Conservation (phyloP, 2,888 invertebrate genomes). For the Deladenus siricidicola region DNA sequence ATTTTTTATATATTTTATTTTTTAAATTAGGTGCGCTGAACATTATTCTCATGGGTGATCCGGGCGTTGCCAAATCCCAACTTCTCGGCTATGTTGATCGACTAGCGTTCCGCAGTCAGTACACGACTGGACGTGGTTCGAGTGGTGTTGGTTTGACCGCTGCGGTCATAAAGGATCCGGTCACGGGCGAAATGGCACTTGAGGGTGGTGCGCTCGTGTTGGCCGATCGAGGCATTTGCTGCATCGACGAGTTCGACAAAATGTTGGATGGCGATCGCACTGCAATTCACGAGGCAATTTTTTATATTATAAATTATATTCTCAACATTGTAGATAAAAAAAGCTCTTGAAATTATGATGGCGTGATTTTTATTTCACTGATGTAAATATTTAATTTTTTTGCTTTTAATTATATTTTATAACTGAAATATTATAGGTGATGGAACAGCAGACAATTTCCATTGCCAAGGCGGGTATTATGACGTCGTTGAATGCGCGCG, state of each 20-base stretch:
- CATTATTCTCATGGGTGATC: constrained; percentile 98
- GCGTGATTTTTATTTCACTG: background rate
- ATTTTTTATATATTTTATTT: background rate
- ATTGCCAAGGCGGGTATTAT: constrained; percentile 99
- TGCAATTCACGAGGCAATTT: constrained; percentile 80
- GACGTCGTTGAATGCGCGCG: constrained; percentile 92
- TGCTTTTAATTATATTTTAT: background rate
- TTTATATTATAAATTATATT: background rate
- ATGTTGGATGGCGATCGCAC: constrained; percentile 92
- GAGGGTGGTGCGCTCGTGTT: constrained; percentile 84
- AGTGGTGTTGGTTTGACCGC: constrained; percentile 85
- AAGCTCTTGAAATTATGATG: background rate
- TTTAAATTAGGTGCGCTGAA: constrained; percentile 69
- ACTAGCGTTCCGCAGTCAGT: constrained; percentile 73
- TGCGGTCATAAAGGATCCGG: constrained; percentile 90
- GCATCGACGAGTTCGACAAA: constrained; percentile 99
- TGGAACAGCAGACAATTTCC: constrained; percentile 95
- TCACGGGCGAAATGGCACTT: constrained; percentile 92
- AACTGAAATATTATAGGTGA: constrained; percentile 50
- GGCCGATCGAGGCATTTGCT: constrained; percentile 62
- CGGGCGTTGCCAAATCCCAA: constrained; percentile 98
- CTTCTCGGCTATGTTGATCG: constrained; percentile 86
- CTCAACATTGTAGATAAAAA: background rate
- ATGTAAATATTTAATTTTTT: background rate
- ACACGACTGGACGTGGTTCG: constrained; percentile 52